Evolutionary conservation across 2,113 vertebrate species (phyloP).

Genomic region (Brachypteracias leptosomus): DNA sequence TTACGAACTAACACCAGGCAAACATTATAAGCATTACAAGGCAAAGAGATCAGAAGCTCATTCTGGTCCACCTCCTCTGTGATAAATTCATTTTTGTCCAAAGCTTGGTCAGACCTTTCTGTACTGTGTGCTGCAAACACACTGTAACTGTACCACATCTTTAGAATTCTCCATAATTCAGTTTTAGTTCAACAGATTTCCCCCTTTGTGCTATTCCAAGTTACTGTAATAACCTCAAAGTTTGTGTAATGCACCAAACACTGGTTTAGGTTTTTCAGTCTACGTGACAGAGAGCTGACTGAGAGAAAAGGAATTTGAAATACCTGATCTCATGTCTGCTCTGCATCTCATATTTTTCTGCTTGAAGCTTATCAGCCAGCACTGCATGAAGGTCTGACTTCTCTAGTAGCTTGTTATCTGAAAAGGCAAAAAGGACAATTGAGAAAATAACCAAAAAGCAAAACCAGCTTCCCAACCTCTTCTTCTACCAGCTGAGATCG

Average conservation of each 20-base stretch:
- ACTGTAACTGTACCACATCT: background rate
- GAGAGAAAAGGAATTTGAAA: background rate
- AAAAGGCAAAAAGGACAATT: background rate
- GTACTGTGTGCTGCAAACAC: background rate
- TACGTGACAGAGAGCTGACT: background rate
- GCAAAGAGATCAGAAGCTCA: background rate
- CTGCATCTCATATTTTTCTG: slow-evolving; percentile 90
- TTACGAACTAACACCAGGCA: background rate
- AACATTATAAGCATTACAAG: background rate
- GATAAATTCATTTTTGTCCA: background rate
- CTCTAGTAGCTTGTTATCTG: slow-evolving; percentile 94
- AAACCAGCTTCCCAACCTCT: background rate
- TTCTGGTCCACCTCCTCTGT: background rate
- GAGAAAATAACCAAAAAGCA: background rate
- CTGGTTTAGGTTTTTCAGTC: background rate
- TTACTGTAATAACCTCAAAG: background rate
- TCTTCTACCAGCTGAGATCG: background rate
- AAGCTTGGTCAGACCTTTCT: background rate
- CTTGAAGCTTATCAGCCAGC: slow-evolving; percentile 89
- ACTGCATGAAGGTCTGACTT: slow-evolving; percentile 92
- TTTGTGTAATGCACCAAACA: background rate
- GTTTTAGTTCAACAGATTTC: background rate
- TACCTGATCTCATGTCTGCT: slow-evolving; percentile 90
- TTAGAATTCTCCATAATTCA: background rate
- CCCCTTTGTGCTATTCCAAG: background rate